Percentiles rank a stretch among this genome's conserved stretches.
Evolutionary conservation across 2,797 vertebrate species (phyloP).

Genomic region (Rhynchotus rufescens): DNA sequence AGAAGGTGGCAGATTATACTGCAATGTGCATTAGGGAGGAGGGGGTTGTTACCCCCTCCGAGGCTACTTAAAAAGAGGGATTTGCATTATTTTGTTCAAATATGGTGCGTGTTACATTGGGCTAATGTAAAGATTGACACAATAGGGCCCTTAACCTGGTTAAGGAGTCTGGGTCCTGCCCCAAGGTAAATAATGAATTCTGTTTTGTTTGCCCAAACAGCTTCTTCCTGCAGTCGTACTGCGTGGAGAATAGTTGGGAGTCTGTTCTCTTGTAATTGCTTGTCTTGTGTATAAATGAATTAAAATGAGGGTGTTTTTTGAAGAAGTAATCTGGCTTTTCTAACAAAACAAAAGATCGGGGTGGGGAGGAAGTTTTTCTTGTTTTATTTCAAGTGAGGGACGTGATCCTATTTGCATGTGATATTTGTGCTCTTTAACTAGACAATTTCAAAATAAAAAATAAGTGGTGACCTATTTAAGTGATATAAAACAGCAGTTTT

Average conservation of each 20-base stretch:
- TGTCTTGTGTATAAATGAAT: not conserved
- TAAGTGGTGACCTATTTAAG: not conserved
- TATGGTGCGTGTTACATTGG: not conserved
- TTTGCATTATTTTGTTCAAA: constrained; percentile 37
- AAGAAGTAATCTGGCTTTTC: not conserved
- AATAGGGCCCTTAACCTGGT: constrained; percentile 29
- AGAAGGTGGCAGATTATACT: constrained; percentile 28
- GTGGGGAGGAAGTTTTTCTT: not conserved
- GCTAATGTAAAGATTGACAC: constrained; percentile 41
- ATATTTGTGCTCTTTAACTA: too few species aligned
- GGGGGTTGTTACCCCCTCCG: not conserved
- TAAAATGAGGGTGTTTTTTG: not conserved
- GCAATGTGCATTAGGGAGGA: not conserved
- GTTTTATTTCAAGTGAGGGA: not conserved
- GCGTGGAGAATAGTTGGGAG: not conserved
- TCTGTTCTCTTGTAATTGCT: not conserved
- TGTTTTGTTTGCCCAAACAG: constrained; percentile 33
- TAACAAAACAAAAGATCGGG: not conserved
- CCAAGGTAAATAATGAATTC: constrained; percentile 10
- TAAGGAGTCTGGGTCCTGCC: constrained; percentile 25
- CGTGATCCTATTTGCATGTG: not conserved
- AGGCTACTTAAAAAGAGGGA: constrained; percentile 1
- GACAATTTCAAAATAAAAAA: not conserved
- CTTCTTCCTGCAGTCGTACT: not conserved
- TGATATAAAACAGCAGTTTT: not conserved